Evolutionary conservation across 2,888 invertebrate species (phyloP), one percentile per base, ranked within the genome.

Genomic region (Lasioglossum oenotherae): DNA sequence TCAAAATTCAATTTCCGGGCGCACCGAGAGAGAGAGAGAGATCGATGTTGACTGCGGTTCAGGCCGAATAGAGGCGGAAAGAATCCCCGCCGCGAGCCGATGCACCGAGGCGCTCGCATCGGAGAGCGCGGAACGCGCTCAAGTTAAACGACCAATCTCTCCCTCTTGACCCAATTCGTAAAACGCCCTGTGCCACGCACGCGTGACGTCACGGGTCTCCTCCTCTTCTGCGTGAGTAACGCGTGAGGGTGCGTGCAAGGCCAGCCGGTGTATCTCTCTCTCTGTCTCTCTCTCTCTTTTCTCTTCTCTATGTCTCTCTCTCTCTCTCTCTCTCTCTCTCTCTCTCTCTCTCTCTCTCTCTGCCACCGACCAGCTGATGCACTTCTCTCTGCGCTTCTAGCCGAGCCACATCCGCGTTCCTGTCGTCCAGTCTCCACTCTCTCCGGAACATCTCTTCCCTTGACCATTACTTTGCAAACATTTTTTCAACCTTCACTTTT

Each of bases 141-240:
- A 87, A 92, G 89, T 93, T 92, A 92, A 93, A 92, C 89, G 93
- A 85, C 90, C 92, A 92, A 92, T 92, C 92, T 91, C 90, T 93
- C 92, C 93, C 93, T 93, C 93, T 93, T 94, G 93, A 94, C 93
- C 94, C 91, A 94, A 94, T 93, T 94, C 91, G 91, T 91, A 91
- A 92, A 90, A 87, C 90, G 88, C 87, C 91, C 91, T 87, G 91
- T 91, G 82, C 87, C 87, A 88, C 91, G 85, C 89, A 89, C 84
- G 74, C 79, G 81, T 89, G 87, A 91, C 89, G 91, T 90, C 90
- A 90, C 90, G 73, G 77, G 77, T 85, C 89, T 88, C 76, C 64
- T 77, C 81, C 78, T 79, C 78, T 71, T 69, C 73, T 78, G 71
- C 84, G 87, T 88, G 89, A 87, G 88, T 87, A 88, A 89, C 86